These are phyloP conservation scores for Theretra japonica DNA, from an alignment of 2,888 invertebrate genomes.

Conservation along the genomic window DNA sequence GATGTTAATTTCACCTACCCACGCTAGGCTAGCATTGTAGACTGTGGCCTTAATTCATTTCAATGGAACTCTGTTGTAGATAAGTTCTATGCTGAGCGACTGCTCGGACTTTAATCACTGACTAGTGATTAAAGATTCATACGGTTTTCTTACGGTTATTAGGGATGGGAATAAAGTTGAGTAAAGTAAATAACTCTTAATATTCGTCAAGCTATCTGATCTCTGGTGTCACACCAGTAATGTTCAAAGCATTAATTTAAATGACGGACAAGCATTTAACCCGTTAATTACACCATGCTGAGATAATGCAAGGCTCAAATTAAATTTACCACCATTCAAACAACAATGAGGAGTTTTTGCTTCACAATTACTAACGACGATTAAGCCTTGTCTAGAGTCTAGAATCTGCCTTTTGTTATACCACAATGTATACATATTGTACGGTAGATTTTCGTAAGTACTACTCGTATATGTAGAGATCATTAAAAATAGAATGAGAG, in stretches of 20 bases:
- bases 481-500: too few relatives aligned
- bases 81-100: neutral
- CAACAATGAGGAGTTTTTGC: neutral
- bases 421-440: neutral
- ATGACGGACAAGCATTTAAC: neutral
- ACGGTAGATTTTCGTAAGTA: too few relatives aligned
- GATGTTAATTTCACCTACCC: too few relatives aligned
- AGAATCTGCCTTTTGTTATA: constrained; percentile 5
- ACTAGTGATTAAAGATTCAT: neutral
- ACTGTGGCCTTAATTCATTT: too few relatives aligned
- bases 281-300: constrained; percentile 3
- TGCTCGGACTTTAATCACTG: too few relatives aligned
- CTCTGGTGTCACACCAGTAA: too few relatives aligned
- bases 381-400: constrained; percentile 1
- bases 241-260: neutral
- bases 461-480: too few relatives aligned
- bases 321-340: neutral
- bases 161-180: neutral
- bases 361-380: neutral
- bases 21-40: too few relatives aligned
- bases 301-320: neutral
- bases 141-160: neutral
- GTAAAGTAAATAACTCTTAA: too few relatives aligned
- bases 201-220: too few relatives aligned
- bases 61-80: too few relatives aligned